Conservation (phyloP, 2,113 vertebrate species). For the Cervus canadensis region DNA sequence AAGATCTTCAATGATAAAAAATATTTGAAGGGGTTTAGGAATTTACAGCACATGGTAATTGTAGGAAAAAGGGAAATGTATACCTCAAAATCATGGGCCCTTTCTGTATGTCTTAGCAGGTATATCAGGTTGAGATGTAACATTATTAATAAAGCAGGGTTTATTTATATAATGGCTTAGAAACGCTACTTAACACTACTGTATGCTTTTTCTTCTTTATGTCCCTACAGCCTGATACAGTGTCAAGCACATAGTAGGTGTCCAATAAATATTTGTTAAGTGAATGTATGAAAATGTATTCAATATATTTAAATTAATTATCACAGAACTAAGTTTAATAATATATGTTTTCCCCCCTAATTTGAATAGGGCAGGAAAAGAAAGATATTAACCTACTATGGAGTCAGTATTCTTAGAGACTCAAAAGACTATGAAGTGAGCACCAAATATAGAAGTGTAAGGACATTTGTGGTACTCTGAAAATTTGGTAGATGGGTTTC, state of each 20-base stretch:
- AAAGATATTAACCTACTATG: neutral
- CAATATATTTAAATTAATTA: conserved; percentile 43
- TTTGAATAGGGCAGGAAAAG: conserved; percentile 4
- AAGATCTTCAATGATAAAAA: conserved; percentile 35
- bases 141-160: conserved; percentile 13
- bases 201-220: conserved; percentile 20
- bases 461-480: neutral
- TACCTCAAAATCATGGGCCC: conserved; percentile 52
- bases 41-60: conserved; percentile 13
- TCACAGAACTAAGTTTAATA: conserved; percentile 7
- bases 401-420: neutral
- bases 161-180: conserved; percentile 41
- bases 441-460: neutral
- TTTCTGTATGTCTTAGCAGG: conserved; percentile 14
- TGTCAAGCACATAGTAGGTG: conserved; percentile 13
- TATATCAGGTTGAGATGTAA: neutral
- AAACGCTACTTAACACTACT: conserved; percentile 42
- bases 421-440: neutral
- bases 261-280: conserved; percentile 32
- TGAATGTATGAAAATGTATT: conserved; percentile 27
- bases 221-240: neutral
- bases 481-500: neutral
- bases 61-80: conserved; percentile 7
- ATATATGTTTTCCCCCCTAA: neutral
- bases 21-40: conserved; percentile 21